Conservation (phyloP, 2,113 vertebrate species). For the Herpetotheres cachinnans region DNA sequence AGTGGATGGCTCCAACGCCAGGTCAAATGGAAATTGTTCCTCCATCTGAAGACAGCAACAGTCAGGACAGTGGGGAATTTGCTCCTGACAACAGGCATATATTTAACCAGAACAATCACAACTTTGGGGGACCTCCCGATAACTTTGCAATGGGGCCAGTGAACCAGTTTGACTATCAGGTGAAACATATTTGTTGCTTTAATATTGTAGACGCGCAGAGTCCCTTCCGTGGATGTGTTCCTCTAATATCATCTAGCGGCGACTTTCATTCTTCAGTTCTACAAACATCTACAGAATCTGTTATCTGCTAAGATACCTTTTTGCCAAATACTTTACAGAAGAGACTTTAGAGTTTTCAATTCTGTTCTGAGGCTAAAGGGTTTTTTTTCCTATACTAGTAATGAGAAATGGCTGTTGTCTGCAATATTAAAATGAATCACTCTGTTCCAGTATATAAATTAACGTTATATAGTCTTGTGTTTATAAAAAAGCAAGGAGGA, state of each 20-base stretch:
- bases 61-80: slow-evolving; percentile 98
- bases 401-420: slow-evolving; percentile 42
- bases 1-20: slow-evolving; percentile 91
- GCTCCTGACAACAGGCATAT: slow-evolving; percentile 89
- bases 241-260: slow-evolving; percentile 68
- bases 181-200: slow-evolving; percentile 86
- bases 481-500: neutral
- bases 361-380: neutral
- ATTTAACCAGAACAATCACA: slow-evolving; percentile 98
- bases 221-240: slow-evolving; percentile 72
- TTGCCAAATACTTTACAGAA: slow-evolving; percentile 38
- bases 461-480: slow-evolving; percentile 11
- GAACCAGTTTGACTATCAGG: slow-evolving; percentile 99
- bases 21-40: slow-evolving; percentile 95
- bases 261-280: slow-evolving; percentile 69
- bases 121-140: slow-evolving; percentile 95
- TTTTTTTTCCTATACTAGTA: neutral
- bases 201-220: slow-evolving; percentile 72
- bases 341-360: slow-evolving; percentile 54
- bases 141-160: slow-evolving; percentile 95
- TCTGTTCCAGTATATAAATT: slow-evolving; percentile 58
- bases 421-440: slow-evolving; percentile 27
- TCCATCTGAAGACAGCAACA: slow-evolving; percentile 97
- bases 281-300: slow-evolving; percentile 57
- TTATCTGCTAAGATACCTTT: slow-evolving; percentile 56